Conservation (phyloP, 2,797 vertebrate species). For the Parauchenoglanis punctatus region DNA sequence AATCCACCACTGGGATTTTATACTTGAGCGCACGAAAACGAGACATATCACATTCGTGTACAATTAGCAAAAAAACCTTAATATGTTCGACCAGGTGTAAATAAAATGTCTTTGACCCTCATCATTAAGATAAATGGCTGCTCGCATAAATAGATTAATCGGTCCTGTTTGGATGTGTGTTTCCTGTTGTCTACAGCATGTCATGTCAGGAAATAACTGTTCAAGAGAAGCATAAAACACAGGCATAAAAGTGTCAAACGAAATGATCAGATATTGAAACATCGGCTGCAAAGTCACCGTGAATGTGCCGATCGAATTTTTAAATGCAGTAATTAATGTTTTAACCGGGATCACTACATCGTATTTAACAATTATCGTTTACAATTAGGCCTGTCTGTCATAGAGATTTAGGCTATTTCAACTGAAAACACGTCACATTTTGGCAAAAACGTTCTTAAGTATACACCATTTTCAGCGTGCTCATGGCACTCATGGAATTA, state of each 20-base stretch:
- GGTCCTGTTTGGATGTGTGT: background rate
- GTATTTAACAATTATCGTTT: background rate
- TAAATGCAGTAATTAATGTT: background rate
- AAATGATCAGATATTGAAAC: background rate
- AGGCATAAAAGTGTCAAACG: background rate
- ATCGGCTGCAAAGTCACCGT: no score
- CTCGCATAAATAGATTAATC: background rate
- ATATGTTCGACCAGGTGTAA: background rate
- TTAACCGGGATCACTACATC: background rate
- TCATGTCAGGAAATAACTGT: background rate
- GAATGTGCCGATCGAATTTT: background rate
- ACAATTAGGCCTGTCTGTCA: background rate
- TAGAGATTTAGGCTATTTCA: background rate
- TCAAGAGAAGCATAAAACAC: background rate
- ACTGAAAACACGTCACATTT: background rate
- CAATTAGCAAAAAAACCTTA: background rate
- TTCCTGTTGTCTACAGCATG: background rate
- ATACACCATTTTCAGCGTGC: background rate
- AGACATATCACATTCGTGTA: background rate
- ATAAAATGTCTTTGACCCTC: background rate
- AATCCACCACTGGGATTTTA: background rate
- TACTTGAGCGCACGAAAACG: background rate
- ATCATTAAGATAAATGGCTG: background rate
- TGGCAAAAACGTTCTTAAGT: background rate
- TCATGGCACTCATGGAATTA: background rate